Percentiles rank a stretch among this genome's conserved stretches.
These are phyloP conservation scores for Sphaerophoria taeniata DNA, from an alignment of 2,888 invertebrate genomes.

Conservation along the genomic window DNA sequence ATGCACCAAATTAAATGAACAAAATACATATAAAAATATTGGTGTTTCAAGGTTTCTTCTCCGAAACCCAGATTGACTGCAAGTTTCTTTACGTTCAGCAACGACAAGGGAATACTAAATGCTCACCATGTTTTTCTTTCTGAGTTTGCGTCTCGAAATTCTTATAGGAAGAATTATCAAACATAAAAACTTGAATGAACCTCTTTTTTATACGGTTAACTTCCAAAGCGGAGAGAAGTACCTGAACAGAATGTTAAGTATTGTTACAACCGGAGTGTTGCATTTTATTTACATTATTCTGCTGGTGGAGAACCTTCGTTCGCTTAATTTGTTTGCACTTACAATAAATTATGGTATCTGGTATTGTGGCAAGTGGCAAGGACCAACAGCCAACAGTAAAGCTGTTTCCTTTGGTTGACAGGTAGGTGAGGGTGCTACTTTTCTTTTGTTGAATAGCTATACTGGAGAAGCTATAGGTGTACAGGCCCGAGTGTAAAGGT, in stretches of 20 bases:
- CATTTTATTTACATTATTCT: conserved; percentile 51
- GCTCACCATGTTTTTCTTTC: not conserved
- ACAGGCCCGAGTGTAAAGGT: not conserved
- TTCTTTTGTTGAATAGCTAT: conserved; percentile 37
- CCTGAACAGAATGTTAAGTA: not conserved
- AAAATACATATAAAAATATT: too few species aligned
- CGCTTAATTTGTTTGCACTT: conserved; percentile 54
- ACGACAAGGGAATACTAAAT: not conserved
- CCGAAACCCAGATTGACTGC: too few species aligned
- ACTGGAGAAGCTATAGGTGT: not conserved
- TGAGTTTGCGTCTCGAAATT: not conserved
- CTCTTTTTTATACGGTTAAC: not conserved
- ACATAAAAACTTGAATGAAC: not conserved
- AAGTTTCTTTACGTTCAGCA: too few species aligned
- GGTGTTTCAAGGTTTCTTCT: too few species aligned
- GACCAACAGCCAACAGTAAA: conserved; percentile 50
- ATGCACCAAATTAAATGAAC: too few species aligned
- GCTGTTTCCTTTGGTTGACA: conserved; percentile 53
- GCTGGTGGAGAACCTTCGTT: conserved; percentile 22
- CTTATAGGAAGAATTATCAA: conserved; percentile 6
- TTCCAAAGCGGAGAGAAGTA: not conserved
- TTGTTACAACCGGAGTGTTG: conserved; percentile 23
- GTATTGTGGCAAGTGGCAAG: conserved; percentile 36
- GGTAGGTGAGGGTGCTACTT: conserved; percentile 53
- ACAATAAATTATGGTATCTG: conserved; percentile 61